phyloP scores from a whole-genome alignment of 2,888 invertebrate genomes.

The Zonitis immaculata region DNA sequence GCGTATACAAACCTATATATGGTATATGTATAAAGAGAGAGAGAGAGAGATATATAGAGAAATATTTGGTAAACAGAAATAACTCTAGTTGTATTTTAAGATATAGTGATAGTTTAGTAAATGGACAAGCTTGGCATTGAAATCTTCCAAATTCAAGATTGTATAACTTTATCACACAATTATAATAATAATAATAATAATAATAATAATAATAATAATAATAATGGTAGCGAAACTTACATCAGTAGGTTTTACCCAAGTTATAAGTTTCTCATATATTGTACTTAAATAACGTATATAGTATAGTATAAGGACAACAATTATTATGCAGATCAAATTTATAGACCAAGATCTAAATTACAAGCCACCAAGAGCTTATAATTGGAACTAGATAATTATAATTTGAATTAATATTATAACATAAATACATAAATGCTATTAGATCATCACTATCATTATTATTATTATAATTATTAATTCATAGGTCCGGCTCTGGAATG shows the following conservation, averaged over 20 bases:
- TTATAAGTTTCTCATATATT: no score
- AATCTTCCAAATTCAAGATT: slow-evolving; percentile 1
- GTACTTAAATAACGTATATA: no score
- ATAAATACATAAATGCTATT: neutral
- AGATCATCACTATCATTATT: neutral
- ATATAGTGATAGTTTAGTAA: neutral
- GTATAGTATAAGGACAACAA: slow-evolving; percentile 17
- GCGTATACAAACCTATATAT: slow-evolving; percentile 25
- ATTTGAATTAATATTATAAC: slow-evolving; percentile 15
- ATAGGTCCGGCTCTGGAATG: no score
- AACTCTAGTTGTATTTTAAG: neutral
- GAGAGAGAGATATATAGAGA: neutral
- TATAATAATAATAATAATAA: neutral
- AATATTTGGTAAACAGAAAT: neutral
- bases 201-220: no score
- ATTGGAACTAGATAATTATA: slow-evolving; percentile 15
- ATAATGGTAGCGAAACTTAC: no score
- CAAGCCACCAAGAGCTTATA: slow-evolving; percentile 19
- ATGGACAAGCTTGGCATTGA: neutral
- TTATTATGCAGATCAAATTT: slow-evolving; percentile 27
- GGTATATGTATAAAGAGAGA: slow-evolving; percentile 19
- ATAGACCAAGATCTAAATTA: slow-evolving; percentile 15
- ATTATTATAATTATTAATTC: no score
- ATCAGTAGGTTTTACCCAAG: no score
- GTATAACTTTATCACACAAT: slow-evolving; percentile 4